phyloP scores from a whole-genome alignment of 2,888 invertebrate genomes.

The Nezara viridula region DNA sequence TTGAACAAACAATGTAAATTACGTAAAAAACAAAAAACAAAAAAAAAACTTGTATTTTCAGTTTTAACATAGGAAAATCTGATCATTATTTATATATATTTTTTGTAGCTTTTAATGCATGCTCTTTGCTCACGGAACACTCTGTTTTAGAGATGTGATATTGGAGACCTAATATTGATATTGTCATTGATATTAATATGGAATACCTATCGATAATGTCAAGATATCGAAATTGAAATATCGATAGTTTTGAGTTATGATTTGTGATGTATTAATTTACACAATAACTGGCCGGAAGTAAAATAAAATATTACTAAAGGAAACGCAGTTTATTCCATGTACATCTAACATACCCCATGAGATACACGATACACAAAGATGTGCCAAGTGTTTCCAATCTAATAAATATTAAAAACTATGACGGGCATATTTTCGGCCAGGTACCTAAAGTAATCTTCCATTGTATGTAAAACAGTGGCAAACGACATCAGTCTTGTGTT shows the following conservation, averaged over 20 bases:
- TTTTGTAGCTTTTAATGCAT: no score
- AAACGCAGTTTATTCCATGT: constrained; percentile 59
- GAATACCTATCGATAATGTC: no score
- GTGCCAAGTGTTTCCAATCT: constrained; percentile 53
- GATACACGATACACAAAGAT: constrained; percentile 43
- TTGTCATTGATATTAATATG: no score
- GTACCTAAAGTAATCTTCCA: constrained; percentile 27
- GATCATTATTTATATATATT: no score
- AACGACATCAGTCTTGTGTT: not conserved
- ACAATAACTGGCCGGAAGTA: constrained; percentile 46
- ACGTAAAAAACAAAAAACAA: no score
- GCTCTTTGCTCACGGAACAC: no score
- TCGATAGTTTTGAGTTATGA: constrained; percentile 46
- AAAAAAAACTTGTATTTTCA: no score
- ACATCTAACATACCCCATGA: constrained; percentile 55
- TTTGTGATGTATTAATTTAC: constrained; percentile 43
- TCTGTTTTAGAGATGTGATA: no score
- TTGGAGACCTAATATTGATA: no score
- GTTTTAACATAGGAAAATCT: no score
- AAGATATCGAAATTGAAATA: no score
- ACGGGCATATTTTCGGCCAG: constrained; percentile 47
- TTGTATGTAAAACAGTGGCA: constrained; percentile 1
- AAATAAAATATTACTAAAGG: constrained; percentile 53
- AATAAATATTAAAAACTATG: constrained; percentile 54
- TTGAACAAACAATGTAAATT: no score